Percentiles rank a stretch among this genome's conserved stretches.
Evolutionary conservation across 2,113 vertebrate genomes (phyloP).

Genomic region (Trichechus manatus): DNA sequence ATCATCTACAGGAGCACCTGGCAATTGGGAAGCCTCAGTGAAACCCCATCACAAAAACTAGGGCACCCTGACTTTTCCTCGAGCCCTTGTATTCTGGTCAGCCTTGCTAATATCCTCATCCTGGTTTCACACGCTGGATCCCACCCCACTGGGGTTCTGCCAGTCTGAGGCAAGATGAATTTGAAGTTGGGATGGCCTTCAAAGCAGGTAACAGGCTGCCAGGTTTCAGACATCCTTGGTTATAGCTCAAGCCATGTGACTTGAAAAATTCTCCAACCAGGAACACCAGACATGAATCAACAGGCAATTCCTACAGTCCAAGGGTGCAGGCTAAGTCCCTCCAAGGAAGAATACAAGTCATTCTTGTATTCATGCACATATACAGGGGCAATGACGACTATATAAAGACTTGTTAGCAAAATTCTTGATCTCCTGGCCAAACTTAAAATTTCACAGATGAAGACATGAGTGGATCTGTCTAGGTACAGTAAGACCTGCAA

Average conservation of each 20-base stretch:
- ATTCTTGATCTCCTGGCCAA: not conserved
- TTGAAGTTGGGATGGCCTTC: not conserved
- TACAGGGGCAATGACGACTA: not conserved
- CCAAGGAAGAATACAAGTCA: not conserved
- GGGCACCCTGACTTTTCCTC: not conserved
- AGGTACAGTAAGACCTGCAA: not conserved
- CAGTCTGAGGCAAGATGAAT: not conserved
- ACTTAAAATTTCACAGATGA: slow-evolving; percentile 8
- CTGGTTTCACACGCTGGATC: not conserved
- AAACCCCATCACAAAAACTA: not conserved
- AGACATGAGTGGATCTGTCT: not conserved
- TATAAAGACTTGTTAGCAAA: not conserved
- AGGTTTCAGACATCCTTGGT: not conserved
- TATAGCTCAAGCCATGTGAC: not conserved
- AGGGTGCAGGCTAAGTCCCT: not conserved
- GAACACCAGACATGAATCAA: not conserved
- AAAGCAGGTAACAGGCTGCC: not conserved
- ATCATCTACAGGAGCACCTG: not conserved
- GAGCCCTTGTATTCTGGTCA: not conserved
- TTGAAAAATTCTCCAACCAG: slow-evolving; percentile 15
- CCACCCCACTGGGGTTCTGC: not conserved
- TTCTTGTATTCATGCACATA: not conserved
- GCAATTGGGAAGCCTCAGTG: not conserved
- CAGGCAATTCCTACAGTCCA: not conserved
- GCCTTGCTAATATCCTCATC: not conserved